Conservation (phyloP, 2,113 vertebrate species). For the Megaleporinus macrocephalus region DNA sequence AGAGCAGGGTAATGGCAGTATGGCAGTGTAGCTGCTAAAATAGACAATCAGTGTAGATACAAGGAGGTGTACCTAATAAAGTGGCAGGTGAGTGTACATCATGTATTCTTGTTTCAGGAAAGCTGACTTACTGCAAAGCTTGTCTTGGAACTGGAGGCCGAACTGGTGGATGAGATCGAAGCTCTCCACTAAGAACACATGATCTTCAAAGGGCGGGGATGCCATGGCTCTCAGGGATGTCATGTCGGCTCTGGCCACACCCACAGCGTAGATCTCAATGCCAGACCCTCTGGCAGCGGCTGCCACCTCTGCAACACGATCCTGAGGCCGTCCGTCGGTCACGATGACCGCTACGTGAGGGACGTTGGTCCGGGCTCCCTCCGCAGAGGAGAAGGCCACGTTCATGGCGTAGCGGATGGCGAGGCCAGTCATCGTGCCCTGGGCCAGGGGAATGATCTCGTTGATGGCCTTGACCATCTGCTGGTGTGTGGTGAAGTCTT, state of each 20-base stretch:
- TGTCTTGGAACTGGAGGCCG: slow-evolving; percentile 91
- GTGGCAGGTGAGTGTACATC: no score
- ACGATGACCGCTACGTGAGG: slow-evolving; percentile 90
- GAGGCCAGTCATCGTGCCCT: slow-evolving; percentile 97
- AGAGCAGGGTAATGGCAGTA: no score
- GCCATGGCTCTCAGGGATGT: slow-evolving; percentile 93
- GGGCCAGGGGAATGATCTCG: slow-evolving; percentile 87
- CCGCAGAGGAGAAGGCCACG: slow-evolving; percentile 83
- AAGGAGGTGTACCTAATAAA: no score
- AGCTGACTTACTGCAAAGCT: slow-evolving; percentile 87
- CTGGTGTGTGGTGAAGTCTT: slow-evolving; percentile 75
- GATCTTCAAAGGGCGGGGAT: slow-evolving; percentile 88
- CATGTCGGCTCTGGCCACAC: slow-evolving; percentile 93
- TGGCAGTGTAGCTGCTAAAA: no score
- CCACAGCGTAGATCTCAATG: slow-evolving; percentile 94
- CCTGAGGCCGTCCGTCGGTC: slow-evolving; percentile 94
- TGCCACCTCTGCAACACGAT: slow-evolving; percentile 92
- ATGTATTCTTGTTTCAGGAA: no score
- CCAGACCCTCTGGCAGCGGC: slow-evolving; percentile 86
- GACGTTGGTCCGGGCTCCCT: slow-evolving; percentile 85
- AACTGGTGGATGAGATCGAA: slow-evolving; percentile 96
- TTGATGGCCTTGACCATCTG: slow-evolving; percentile 91
- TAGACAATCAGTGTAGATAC: no score
- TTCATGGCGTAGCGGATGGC: slow-evolving; percentile 95
- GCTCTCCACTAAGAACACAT: slow-evolving; percentile 95